Conservation (phyloP, 2,113 vertebrate species). For the Uria aalge region DNA sequence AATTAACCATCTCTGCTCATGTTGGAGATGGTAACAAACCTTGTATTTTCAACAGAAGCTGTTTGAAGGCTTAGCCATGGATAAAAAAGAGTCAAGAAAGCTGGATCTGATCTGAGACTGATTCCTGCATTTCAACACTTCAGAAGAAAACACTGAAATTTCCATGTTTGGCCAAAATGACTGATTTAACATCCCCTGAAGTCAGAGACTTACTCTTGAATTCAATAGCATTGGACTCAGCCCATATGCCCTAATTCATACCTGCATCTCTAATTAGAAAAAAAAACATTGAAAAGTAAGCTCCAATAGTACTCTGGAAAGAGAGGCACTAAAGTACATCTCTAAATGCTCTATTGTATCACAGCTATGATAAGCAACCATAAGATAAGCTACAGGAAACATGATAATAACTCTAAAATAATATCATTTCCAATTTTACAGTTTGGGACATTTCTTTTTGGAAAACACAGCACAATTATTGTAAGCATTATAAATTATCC, state of each 20-base stretch:
- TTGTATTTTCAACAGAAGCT: background rate
- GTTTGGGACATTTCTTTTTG: background rate
- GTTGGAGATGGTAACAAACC: background rate
- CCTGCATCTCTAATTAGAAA: background rate
- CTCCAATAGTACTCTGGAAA: background rate
- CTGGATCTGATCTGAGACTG: background rate
- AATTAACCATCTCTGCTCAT: background rate
- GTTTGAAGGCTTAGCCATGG: background rate
- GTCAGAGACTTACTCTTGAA: background rate
- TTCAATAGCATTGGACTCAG: background rate
- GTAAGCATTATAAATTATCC: background rate
- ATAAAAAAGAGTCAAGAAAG: background rate
- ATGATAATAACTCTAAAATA: background rate
- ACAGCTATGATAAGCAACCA: background rate
- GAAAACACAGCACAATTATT: background rate
- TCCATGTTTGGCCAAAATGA: background rate
- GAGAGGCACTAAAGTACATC: background rate
- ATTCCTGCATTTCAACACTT: slow-evolving; percentile 1
- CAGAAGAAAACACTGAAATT: background rate
- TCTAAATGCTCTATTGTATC: background rate
- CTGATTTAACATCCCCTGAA: background rate
- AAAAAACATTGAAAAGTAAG: background rate
- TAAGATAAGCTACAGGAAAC: background rate
- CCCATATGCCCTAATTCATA: background rate
- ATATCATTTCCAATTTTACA: background rate